Evolutionary conservation across 37 sponge, comb jelly and placozoan species (phyloP), one percentile per base, ranked within the genome.

Genomic region (Theonella swinhoei): DNA sequence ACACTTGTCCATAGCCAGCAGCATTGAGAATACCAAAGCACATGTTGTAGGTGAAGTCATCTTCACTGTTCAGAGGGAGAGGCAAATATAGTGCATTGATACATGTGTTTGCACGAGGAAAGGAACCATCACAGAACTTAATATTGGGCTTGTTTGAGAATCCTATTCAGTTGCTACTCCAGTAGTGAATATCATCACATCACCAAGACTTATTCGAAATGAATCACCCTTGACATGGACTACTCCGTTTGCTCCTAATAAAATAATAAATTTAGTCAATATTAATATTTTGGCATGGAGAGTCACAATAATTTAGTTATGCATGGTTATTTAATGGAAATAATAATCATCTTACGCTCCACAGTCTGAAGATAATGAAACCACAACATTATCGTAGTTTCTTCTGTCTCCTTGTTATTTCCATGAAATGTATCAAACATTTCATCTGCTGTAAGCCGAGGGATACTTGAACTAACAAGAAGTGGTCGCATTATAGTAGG

Each of bases 201-300:
- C n/a, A n/a, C n/a, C n/a, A n/a, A n/a, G n/a, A n/a, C n/a, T n/a
- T n/a, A n/a, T n/a, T n/a, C n/a, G n/a, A n/a, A n/a, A n/a, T n/a
- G n/a, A n/a, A n/a, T n/a, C n/a, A n/a, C n/a, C n/a, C n/a, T n/a
- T n/a, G n/a, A n/a, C n/a, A n/a, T n/a, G n/a, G n/a, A n/a, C n/a
- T n/a, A n/a, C n/a, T n/a, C 60, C 62, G 65, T 77, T n/a, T n/a
- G n/a, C 78, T n/a, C n/a, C 54, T 4, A 75, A 38, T 29, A 60
- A 47, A 19, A 75, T 59, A 20, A 22, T 17, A 59, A 22, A 59
- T 59, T 17, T n/a, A n/a, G n/a, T n/a, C n/a, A n/a, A n/a, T n/a
- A n/a, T n/a, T n/a, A n/a, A n/a, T n/a, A n/a, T n/a, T n/a, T n/a
- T n/a, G n/a, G n/a, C n/a, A n/a, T n/a, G n/a, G n/a, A n/a, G n/a